A percentile compares a stretch with the other conserved stretches of the same genome.
phyloP scores from a whole-genome alignment of 37 sponge, comb jelly and placozoan genomes.

The Petrosia ficiformis region DNA sequence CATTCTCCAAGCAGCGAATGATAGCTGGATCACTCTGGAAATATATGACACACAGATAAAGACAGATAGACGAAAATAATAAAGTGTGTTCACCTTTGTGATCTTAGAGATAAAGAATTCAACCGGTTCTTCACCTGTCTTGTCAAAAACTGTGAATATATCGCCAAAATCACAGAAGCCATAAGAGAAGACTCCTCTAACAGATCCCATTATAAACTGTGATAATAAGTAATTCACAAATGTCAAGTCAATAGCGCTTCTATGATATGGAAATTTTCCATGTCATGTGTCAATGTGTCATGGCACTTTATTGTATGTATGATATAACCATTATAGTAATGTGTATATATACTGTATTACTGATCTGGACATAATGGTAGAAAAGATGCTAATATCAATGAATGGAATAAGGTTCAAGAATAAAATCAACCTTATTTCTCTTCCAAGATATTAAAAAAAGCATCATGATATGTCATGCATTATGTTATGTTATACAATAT shows the following conservation, averaged over 20 bases:
- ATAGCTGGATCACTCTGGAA: slow-evolving; percentile 73
- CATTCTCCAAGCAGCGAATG: slow-evolving; percentile 69
- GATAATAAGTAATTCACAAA: no score
- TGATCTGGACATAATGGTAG: no score
- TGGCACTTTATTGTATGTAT: neutral
- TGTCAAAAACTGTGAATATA: slow-evolving; percentile 76
- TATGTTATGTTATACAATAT: no score
- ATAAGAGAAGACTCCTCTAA: slow-evolving; percentile 81
- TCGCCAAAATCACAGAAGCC: slow-evolving; percentile 95
- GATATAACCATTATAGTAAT: no score
- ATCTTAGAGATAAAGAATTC: slow-evolving; percentile 79
- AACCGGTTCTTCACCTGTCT: slow-evolving; percentile 81
- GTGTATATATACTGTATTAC: no score
- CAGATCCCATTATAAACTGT: slow-evolving; percentile 78
- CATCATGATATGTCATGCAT: no score
- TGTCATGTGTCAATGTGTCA: neutral
- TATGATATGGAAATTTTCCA: no score
- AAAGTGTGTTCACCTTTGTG: slow-evolving; percentile 50
- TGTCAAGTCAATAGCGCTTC: neutral
- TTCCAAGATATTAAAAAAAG: no score
- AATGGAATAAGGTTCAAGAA: no score
- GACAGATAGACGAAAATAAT: neutral
- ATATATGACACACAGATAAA: neutral
- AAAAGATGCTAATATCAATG: no score
- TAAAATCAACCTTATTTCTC: no score